Conservation (phyloP, 1,140 invertebrate genomes). For the Drosophila kohkoa region DNA sequence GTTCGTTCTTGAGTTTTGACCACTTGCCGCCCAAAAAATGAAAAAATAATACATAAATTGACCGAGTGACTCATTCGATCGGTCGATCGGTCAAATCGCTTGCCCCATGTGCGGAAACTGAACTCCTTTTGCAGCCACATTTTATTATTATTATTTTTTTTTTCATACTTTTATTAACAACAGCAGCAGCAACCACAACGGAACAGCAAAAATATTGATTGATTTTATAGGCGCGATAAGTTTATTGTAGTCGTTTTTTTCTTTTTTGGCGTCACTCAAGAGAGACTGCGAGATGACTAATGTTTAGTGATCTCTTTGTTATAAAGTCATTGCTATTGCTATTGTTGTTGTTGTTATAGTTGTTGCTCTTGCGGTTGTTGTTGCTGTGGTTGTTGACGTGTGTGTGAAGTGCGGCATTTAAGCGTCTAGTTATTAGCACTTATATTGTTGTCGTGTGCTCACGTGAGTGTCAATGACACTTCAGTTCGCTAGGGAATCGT, state of each 20-base stretch:
- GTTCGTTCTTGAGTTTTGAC: constrained; percentile 48
- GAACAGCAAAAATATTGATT: constrained; percentile 59
- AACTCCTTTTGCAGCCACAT: constrained; percentile 69
- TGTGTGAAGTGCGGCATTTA: constrained; percentile 40
- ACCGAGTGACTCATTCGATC: constrained; percentile 54
- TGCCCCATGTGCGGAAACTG: constrained; percentile 69
- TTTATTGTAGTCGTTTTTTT: constrained; percentile 59
- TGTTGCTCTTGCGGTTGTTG: constrained; percentile 10
- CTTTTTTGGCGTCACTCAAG: constrained; percentile 25
- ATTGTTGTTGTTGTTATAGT: constrained; percentile 11
- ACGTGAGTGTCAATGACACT: constrained; percentile 65
- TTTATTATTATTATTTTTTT: constrained; percentile 58
- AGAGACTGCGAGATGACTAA: constrained; percentile 69
- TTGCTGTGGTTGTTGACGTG: constrained; percentile 8
- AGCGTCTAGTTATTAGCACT: constrained; percentile 71
- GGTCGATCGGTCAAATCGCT: constrained; percentile 29
- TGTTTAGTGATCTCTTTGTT: constrained; percentile 73
- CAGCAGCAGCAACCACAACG: constrained; percentile 34
- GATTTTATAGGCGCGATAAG: constrained; percentile 81
- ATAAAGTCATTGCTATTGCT: constrained; percentile 31
- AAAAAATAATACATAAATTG: constrained; percentile 2
- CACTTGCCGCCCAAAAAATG: constrained; percentile 57
- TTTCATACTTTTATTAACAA: constrained; percentile 38
- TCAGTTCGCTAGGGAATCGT: constrained; percentile 15
- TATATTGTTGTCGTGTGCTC: constrained; percentile 45